Conservation (phyloP, 2,113 vertebrate species). For the Channa maculata region DNA sequence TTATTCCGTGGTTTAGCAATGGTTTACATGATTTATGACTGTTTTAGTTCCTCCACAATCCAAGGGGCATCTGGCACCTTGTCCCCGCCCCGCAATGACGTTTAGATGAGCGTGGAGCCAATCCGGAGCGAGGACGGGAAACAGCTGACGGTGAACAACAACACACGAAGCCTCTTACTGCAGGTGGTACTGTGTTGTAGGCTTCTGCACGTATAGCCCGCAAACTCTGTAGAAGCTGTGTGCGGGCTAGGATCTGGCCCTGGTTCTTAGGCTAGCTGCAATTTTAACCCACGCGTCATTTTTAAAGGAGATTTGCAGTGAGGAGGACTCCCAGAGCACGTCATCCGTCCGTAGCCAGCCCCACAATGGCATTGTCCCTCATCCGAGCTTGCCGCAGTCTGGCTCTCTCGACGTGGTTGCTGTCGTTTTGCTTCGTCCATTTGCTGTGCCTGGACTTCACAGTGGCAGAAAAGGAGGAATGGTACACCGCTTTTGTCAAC, state of each 20-base stretch:
- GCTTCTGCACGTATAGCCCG: constrained; percentile 7
- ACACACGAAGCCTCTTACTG: constrained; percentile 38
- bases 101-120: constrained; percentile 47
- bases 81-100: constrained; percentile 52
- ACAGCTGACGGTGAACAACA: constrained; percentile 70
- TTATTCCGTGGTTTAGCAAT: not conserved
- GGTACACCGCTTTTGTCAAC: constrained; percentile 99
- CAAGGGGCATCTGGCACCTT: not conserved
- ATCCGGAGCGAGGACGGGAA: constrained; percentile 32
- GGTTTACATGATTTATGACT: constrained; percentile 7
- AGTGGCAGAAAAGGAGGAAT: constrained; percentile 98
- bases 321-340: constrained; percentile 36
- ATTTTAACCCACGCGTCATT: not conserved
- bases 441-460: constrained; percentile 97
- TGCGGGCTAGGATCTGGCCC: not conserved
- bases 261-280: not conserved
- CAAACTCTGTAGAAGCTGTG: constrained; percentile 5
- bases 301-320: constrained; percentile 5
- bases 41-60: constrained; percentile 20
- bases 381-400: constrained; percentile 94
- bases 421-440: constrained; percentile 97
- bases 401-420: constrained; percentile 96
- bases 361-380: constrained; percentile 90
- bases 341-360: constrained; percentile 25
- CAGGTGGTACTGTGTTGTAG: constrained; percentile 48